Base-by-base conservation (phyloP, 2,888 invertebrate genomes). In the Seladonia tumulorum region DNA sequence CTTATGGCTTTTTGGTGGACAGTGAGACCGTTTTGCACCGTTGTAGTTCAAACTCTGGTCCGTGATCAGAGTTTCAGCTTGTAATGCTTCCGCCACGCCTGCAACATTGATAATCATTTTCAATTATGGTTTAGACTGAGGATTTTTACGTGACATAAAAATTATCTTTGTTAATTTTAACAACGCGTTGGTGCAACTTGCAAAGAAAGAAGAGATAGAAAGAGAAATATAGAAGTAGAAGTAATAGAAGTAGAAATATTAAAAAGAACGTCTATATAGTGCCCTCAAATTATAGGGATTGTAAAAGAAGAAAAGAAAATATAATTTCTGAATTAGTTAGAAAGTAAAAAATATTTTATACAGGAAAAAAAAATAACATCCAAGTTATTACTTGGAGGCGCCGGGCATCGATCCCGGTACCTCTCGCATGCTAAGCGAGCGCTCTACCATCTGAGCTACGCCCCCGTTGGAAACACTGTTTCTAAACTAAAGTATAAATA, bases 401-500 rank as follows among this genome's bases (percentile, higher is more conserved):
- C 94, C 93, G 94, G 94, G 94, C 86, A 94, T 94, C 94, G 94
- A 94, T 94, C 94, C 94, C 94, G 94, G 93, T 94, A 94, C 94
- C 94, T 94, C 94, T 94, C 94, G 94, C 94, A 94, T 94, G 94
- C 94, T 94, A 94, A 94, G 94, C 94, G 94, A 94, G 94, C 94
- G 94, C 94, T 94, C 94, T 94, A 94, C 94, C 94, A 94, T 94
- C 93, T 94, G 94, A 94, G 94, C 94, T 94, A 94, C 94, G 93
- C 94, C 94, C 94, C 94, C 94, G 0, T 42, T 53, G 8, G 29
- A 29, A 2, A 0, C 4, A 3, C 0, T 0, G 0, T 0, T 35
- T 18, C 14, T 18, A 75, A 60, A 75, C 0, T 0, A 0, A 0
- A 1, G 5, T 39, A 68, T 22, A n/a, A 0, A 22, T 1, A 1